Evolutionary conservation across 35 echinoderm and acorn worm genomes (phyloP).

Genomic region (Amphiura filiformis): DNA sequence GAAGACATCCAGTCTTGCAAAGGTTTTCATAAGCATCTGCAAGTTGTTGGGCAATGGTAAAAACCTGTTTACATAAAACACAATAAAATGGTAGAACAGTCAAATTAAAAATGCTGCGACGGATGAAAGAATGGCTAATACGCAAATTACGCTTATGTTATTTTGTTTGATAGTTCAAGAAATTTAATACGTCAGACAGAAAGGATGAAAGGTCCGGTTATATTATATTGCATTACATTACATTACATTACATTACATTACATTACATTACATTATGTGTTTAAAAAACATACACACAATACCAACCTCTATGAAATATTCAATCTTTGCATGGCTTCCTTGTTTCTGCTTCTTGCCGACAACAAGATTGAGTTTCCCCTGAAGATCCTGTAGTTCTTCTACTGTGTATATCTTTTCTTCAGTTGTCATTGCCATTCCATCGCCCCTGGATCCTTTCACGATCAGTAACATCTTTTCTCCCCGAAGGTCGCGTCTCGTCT

Average conservation of each 20-base stretch:
- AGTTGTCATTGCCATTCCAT: not conserved
- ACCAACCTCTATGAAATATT: not conserved
- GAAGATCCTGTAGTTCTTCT: not conserved
- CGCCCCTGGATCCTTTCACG: not conserved
- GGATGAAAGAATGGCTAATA: no score
- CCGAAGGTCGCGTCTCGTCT: not conserved
- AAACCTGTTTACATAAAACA: not conserved
- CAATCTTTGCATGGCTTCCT: not conserved
- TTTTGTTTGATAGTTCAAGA: no score
- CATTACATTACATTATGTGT: no score
- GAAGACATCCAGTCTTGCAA: not conserved
- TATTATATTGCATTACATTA: no score
- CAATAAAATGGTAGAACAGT: no score
- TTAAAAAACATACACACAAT: not conserved
- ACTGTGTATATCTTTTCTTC: not conserved
- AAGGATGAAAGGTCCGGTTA: no score
- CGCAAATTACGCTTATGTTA: no score
- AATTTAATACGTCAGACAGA: no score
- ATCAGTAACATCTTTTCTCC: not conserved
- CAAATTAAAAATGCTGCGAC: no score
- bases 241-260: no score
- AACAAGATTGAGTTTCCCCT: not conserved
- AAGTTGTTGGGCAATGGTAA: not conserved
- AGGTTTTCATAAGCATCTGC: not conserved
- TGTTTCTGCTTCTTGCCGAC: not conserved